Evolutionary conservation across 1,140 invertebrate species (phyloP).

Genomic region (Penaeus vannamei): DNA sequence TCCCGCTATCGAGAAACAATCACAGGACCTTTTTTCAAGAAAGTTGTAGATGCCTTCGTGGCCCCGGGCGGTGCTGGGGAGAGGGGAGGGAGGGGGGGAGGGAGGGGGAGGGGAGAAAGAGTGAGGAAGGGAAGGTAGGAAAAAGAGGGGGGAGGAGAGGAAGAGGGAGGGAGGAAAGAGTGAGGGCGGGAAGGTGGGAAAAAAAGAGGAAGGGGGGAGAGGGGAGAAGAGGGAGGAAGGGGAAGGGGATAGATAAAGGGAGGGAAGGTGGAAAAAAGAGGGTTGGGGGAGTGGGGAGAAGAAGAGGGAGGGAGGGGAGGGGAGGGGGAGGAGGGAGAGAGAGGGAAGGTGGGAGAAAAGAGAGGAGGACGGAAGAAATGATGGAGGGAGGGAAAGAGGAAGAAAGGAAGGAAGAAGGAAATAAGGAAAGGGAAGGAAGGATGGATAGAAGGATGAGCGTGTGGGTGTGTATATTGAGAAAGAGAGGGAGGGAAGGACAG

Average conservation of each 20-base stretch:
- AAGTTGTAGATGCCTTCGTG: too few species aligned
- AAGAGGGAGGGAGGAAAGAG: not conserved
- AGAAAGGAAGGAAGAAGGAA: too few species aligned
- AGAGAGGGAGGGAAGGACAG: too few species aligned
- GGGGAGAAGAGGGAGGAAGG: not conserved
- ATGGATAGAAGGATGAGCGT: too few species aligned
- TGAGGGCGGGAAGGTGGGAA: not conserved
- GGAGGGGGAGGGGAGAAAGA: not conserved
- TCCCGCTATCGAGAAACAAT: too few species aligned
- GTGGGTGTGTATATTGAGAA: too few species aligned
- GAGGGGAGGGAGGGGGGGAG: too few species aligned
- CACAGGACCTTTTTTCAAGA: too few species aligned
- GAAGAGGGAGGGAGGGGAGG: not conserved
- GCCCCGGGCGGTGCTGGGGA: not conserved
- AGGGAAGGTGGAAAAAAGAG: not conserved
- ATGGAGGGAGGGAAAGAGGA: not conserved
- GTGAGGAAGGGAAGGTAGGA: not conserved
- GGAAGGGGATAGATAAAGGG: not conserved
- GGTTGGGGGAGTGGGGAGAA: not conserved
- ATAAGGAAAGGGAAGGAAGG: too few species aligned
- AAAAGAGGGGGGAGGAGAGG: not conserved
- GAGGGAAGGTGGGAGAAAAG: not conserved
- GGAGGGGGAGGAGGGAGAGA: not conserved
- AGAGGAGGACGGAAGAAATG: not conserved
- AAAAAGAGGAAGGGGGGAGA: not conserved